Evolutionary conservation across 2,113 vertebrate species (phyloP).

Genomic region (Maylandia zebra): DNA sequence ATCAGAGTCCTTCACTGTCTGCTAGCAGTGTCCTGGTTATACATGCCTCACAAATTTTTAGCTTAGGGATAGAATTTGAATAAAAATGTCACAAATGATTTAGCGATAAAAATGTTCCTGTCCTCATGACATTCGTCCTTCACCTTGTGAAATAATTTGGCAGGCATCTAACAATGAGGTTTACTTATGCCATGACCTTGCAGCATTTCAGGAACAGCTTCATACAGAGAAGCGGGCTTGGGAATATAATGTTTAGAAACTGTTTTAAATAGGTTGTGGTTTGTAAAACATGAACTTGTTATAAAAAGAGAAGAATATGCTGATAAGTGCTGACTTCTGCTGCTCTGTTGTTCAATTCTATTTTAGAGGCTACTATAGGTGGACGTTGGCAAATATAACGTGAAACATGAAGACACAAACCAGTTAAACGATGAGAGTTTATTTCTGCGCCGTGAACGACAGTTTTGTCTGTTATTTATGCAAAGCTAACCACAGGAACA

Average conservation of each 20-base stretch:
- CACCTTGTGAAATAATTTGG: constrained; percentile 5
- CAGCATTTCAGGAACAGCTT: background rate
- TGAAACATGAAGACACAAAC: background rate
- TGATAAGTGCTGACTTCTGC: background rate
- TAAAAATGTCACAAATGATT: constrained; percentile 50
- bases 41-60: constrained; percentile 55
- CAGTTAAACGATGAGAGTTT: background rate
- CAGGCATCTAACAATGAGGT: background rate
- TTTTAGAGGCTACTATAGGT: background rate
- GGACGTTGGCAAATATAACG: background rate
- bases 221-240: background rate
- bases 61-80: constrained; percentile 24
- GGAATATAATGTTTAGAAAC: background rate
- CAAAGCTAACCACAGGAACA: background rate
- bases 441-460: background rate
- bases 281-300: background rate
- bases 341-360: background rate
- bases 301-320: background rate
- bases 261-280: background rate
- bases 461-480: background rate
- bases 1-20: constrained; percentile 51
- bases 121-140: background rate
- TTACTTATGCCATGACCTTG: constrained; percentile 6
- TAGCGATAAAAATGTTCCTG: background rate
- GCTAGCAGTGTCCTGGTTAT: constrained; percentile 29